A percentile compares a stretch with the other conserved stretches of the same genome.
Conservation (phyloP, 2,797 vertebrate genomes). For the Catamblyrhynchus diadema region DNA sequence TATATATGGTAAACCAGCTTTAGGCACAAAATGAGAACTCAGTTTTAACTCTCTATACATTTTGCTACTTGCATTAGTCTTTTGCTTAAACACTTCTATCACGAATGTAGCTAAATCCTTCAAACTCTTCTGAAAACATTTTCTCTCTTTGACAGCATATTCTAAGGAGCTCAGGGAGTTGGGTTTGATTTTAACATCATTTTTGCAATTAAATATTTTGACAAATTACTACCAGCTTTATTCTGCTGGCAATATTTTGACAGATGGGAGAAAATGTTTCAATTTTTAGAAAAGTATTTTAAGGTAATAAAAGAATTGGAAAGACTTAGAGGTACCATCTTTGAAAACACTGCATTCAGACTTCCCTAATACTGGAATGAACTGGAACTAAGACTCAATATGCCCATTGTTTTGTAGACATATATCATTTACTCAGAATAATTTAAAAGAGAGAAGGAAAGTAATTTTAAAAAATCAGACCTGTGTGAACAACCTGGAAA, state of each 20-base stretch:
- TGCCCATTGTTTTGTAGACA: neutral
- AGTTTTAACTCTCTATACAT: neutral
- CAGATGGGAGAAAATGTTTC: slow-evolving; percentile 73
- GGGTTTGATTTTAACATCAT: slow-evolving; percentile 65
- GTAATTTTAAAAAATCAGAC: neutral
- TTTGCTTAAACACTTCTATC: slow-evolving; percentile 21
- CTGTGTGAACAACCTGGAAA: neutral
- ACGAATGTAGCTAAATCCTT: slow-evolving; percentile 21
- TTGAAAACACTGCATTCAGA: slow-evolving; percentile 45
- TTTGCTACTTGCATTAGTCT: neutral
- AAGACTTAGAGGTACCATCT: slow-evolving; percentile 51
- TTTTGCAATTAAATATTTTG: slow-evolving; percentile 77
- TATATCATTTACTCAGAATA: neutral
- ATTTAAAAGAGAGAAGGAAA: neutral
- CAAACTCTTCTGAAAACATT: slow-evolving; percentile 44
- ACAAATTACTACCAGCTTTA: slow-evolving; percentile 74
- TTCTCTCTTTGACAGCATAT: slow-evolving; percentile 57
- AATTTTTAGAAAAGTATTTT: slow-evolving; percentile 70
- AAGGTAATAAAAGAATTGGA: slow-evolving; percentile 45
- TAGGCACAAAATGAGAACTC: neutral
- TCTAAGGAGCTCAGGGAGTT: slow-evolving; percentile 65
- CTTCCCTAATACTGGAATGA: neutral
- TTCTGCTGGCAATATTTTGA: slow-evolving; percentile 77
- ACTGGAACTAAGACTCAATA: neutral
- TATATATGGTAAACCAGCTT: neutral